phyloP scores from a whole-genome alignment of 2,113 vertebrate species.

The Brachyhypopomus occidentalis region DNA sequence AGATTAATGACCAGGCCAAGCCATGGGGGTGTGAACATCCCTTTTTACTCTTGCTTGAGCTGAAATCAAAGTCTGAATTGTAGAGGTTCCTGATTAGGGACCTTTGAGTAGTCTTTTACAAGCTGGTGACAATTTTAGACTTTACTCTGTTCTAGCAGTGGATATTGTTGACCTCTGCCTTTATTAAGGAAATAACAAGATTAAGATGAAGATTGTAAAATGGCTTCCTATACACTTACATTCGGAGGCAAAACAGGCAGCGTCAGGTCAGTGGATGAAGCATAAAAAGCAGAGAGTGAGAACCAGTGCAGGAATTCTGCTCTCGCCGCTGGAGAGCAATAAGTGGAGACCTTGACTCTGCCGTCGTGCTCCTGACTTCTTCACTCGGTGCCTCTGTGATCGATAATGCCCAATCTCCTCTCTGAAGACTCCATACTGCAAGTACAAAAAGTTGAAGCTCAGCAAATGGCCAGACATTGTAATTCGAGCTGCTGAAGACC shows the following conservation, averaged over 20 bases:
- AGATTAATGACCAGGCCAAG: constrained; percentile 63
- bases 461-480: constrained; percentile 28
- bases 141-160: neutral
- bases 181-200: no score
- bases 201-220: neutral
- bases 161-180: no score
- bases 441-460: constrained; percentile 35
- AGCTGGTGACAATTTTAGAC: neutral
- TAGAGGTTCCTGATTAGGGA: neutral
- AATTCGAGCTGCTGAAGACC: neutral
- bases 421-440: constrained; percentile 31
- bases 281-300: neutral
- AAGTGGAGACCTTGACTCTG: constrained; percentile 53
- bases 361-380: neutral
- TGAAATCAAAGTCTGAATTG: neutral
- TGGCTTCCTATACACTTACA: neutral
- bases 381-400: constrained; percentile 12
- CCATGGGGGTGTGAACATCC: neutral
- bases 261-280: neutral
- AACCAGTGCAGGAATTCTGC: neutral
- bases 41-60: neutral
- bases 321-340: neutral
- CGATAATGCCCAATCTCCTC: constrained; percentile 22
- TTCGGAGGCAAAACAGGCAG: neutral
- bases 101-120: neutral